These are phyloP conservation scores for Diachasmimorpha longicaudata DNA, from an alignment of 1,140 invertebrate genomes.

Conservation along the genomic window DNA sequence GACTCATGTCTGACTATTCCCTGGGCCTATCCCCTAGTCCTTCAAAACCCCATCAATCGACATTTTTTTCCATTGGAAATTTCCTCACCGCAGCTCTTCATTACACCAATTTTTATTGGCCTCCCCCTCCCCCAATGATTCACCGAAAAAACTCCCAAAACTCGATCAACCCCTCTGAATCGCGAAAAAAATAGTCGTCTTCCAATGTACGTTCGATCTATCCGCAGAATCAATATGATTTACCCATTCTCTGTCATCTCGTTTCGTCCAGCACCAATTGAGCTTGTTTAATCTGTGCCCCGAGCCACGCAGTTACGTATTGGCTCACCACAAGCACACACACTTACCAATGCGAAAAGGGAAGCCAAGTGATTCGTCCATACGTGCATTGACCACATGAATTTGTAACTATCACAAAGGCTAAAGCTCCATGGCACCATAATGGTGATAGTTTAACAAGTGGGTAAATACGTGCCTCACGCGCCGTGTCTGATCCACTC, in stretches of 20 bases:
- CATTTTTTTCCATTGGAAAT: too few relatives aligned
- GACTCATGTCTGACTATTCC: too few relatives aligned
- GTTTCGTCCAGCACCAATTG: slow-evolving; percentile 53
- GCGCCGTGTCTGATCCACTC: slow-evolving; percentile 39
- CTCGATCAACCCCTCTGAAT: neutral
- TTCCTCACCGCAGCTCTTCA: too few relatives aligned
- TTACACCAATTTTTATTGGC: too few relatives aligned
- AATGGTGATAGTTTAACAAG: slow-evolving; percentile 3
- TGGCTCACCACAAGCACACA: slow-evolving; percentile 20
- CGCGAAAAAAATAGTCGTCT: neutral
- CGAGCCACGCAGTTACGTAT: slow-evolving; percentile 43
- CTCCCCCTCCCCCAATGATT: too few relatives aligned
- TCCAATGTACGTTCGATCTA: slow-evolving; percentile 29
- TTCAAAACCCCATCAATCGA: too few relatives aligned
- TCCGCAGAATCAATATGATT: slow-evolving; percentile 58
- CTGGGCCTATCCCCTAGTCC: too few relatives aligned
- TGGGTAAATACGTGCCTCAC: slow-evolving; percentile 31
- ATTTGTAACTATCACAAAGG: neutral
- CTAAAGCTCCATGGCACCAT: neutral
- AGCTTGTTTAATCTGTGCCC: slow-evolving; percentile 63
- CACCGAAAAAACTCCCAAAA: too few relatives aligned
- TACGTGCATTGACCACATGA: neutral
- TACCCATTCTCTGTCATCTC: slow-evolving; percentile 31
- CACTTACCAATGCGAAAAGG: slow-evolving; percentile 22
- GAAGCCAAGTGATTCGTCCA: neutral